Percentiles rank a stretch among this genome's conserved stretches.
phyloP scores from a whole-genome alignment of 1,140 invertebrate species.

The Drosophila littoralis region DNA sequence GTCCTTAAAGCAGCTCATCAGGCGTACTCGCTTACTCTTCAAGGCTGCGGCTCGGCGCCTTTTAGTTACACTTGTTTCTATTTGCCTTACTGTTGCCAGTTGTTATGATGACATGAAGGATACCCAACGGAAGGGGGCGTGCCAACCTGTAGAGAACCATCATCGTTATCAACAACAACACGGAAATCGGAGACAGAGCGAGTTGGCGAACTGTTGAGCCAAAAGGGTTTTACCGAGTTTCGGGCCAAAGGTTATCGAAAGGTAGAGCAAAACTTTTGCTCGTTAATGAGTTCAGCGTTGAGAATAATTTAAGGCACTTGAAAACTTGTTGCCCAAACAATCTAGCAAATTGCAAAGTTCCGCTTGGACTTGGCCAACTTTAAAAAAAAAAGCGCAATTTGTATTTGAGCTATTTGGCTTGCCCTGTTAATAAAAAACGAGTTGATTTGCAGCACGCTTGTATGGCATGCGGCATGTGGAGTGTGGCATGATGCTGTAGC shows the following conservation, averaged over 20 bases:
- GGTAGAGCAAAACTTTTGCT: conserved; percentile 20
- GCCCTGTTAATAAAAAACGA: conserved; percentile 23
- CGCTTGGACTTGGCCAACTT: neutral
- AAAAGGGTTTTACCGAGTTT: conserved; percentile 42
- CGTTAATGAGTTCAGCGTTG: conserved; percentile 34
- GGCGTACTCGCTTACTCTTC: conserved; percentile 4
- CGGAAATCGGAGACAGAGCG: neutral
- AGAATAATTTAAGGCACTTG: conserved; percentile 57
- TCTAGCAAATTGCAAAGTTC: conserved; percentile 11
- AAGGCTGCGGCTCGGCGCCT: conserved; percentile 11
- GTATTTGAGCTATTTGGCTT: neutral
- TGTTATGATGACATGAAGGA: conserved; percentile 63
- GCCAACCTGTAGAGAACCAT: conserved; percentile 31
- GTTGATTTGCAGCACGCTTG: conserved; percentile 12
- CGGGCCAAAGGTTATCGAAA: conserved; percentile 14
- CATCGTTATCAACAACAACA: conserved; percentile 41
- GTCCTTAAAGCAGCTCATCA: conserved; percentile 26
- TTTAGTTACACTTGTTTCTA: conserved; percentile 68
- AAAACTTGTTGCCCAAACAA: conserved; percentile 54
- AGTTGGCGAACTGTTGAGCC: conserved; percentile 58
- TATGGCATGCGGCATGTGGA: neutral
- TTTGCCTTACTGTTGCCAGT: conserved; percentile 47
- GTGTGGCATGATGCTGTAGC: conserved; percentile 5
- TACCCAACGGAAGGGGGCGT: conserved; percentile 28
- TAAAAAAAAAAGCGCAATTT: neutral